These are phyloP conservation scores for Ericerus pela DNA, from an alignment of 1,140 invertebrate genomes.

Conservation along the genomic window DNA sequence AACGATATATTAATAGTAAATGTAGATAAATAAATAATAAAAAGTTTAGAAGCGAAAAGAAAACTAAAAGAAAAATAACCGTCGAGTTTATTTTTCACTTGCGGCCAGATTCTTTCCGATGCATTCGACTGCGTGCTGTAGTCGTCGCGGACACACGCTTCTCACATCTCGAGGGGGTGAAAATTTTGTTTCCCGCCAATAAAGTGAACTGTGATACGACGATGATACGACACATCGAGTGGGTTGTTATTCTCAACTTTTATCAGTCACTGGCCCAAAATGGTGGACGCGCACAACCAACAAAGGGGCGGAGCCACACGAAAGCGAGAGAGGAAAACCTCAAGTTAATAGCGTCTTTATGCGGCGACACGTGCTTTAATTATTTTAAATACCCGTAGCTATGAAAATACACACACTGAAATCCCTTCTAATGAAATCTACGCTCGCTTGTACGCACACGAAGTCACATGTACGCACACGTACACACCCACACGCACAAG, in stretches of 20 bases:
- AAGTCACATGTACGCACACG: no score
- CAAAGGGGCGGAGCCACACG: not conserved
- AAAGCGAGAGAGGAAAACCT: no score
- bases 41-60: no score
- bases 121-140: not conserved
- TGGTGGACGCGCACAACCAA: not conserved
- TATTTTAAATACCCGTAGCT: conserved; percentile 10
- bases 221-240: conserved; percentile 4
- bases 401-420: no score
- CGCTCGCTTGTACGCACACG: no score
- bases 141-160: not conserved
- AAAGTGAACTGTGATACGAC: conserved; percentile 8
- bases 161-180: conserved; percentile 6
- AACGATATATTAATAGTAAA: not conserved
- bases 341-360: conserved; percentile 11
- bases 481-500: no score
- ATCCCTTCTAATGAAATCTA: conserved; percentile 9
- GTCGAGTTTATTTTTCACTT: no score
- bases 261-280: not conserved
- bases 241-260: conserved; percentile 5
- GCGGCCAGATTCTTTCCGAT: conserved; percentile 8
- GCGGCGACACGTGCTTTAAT: conserved; percentile 9
- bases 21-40: not conserved
- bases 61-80: no score
- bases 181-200: conserved; percentile 10